Evolutionary conservation across 2,888 invertebrate species (phyloP).

Genomic region (Hydriomena furcata): DNA sequence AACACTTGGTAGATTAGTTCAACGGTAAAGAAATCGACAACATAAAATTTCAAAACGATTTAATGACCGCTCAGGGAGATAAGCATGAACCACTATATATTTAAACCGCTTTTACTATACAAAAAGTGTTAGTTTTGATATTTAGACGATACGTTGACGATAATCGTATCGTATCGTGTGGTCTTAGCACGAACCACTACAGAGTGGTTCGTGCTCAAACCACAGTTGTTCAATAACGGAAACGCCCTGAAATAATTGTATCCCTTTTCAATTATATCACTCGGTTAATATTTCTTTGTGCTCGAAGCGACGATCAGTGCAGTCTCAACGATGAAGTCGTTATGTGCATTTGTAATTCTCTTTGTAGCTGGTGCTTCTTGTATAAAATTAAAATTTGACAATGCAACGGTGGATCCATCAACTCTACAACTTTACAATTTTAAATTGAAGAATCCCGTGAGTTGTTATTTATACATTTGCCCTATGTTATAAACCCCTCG

Average conservation of each 20-base stretch:
- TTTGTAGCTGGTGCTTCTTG: slow-evolving; percentile 11
- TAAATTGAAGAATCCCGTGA: slow-evolving; percentile 50
- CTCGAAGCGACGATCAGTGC: background rate
- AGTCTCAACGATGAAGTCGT: slow-evolving; percentile 18
- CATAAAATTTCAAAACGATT: too few species aligned
- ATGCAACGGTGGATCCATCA: slow-evolving; percentile 53
- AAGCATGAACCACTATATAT: too few species aligned
- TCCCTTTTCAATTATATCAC: background rate
- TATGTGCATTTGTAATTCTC: slow-evolving; percentile 11
- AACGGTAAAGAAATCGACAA: too few species aligned
- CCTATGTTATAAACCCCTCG: too few species aligned
- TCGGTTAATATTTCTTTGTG: background rate
- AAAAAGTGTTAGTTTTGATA: too few species aligned
- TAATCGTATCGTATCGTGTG: too few species aligned
- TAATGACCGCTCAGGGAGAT: too few species aligned
- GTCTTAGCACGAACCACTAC: too few species aligned
- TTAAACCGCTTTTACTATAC: too few species aligned
- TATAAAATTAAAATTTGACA: slow-evolving; percentile 24
- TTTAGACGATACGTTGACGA: too few species aligned
- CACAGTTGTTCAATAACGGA: background rate
- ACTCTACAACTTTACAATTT: slow-evolving; percentile 32
- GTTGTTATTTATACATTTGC: slow-evolving; percentile 42
- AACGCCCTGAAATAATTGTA: background rate
- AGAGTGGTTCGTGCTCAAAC: too few species aligned
- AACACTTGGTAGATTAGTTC: too few species aligned